Base-by-base conservation (phyloP, 2,797 vertebrate genomes). In the Pyrocephalus nanus region DNA sequence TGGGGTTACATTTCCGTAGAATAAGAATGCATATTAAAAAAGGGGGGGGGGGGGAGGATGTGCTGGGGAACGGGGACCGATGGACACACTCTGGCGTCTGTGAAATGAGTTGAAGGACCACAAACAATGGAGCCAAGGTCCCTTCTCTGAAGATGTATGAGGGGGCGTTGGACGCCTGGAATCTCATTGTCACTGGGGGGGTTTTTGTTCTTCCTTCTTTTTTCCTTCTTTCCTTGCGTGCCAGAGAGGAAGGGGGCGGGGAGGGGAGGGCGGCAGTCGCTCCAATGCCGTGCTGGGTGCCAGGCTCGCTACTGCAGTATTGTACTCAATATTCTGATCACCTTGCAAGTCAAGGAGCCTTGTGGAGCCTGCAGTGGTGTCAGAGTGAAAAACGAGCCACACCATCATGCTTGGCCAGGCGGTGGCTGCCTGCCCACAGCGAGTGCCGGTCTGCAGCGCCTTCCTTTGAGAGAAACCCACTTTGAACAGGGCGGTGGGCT, bases 301-400 rank as follows among this genome's bases (percentile, higher is more conserved):
- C 82, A 79, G 96, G 81, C 96, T 96, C 15, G 11, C 86, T 88
- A 61, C 97, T 95, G 97, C 97, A 97, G 96, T 94, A 87, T 84
- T 32, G 90, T 94, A 58, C 92, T 97, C 94, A 90, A 93, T 94
- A 97, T 98, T 97, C 97, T 43, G 87, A 60, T 97, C 96, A 97
- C 97, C 97, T 96, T 95, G 94, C 92, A 78, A 95, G 51, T 66
- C 96, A 90, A 97, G 95, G 96, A 97, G 94, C 86, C 96, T 85
- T 36, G 89, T 94, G 96, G 93, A 87, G 88, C 95, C 97, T 77
- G 95, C 95, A 95, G 97, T 97, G 95, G 96, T 30, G 78, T 97
- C 97, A 98, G 97, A 95, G 96, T 97, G 98, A 97, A 96, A 97
- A 97, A 97, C 23, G 91, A 98, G 93, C 95, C 26, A 32, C 67